These are phyloP conservation scores for Coptotermes formosanus DNA, from an alignment of 1,140 invertebrate genomes.

Conservation along the genomic window DNA sequence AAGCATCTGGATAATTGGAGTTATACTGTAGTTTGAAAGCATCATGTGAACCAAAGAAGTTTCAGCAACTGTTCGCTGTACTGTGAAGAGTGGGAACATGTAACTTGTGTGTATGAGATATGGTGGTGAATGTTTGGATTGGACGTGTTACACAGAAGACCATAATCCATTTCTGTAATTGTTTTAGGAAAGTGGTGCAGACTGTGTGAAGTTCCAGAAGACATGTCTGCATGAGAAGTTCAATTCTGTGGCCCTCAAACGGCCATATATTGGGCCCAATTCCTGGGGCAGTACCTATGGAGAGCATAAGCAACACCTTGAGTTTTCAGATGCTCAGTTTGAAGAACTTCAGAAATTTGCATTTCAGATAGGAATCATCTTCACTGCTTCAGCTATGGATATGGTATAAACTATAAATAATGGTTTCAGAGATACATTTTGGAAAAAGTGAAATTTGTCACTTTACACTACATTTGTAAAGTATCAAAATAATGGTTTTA, in stretches of 20 bases:
- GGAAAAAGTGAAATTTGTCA: too few species aligned
- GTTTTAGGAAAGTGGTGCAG: constrained; percentile 65
- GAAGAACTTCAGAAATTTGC: constrained; percentile 64
- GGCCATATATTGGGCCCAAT: constrained; percentile 60
- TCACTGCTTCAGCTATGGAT: constrained; percentile 80
- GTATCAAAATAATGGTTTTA: too few species aligned
- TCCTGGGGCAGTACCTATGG: constrained; percentile 78
- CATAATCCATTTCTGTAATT: constrained; percentile 26
- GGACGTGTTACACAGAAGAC: too few species aligned
- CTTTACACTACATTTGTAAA: too few species aligned
- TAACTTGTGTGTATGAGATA: background rate
- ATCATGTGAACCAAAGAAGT: background rate
- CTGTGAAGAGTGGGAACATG: background rate
- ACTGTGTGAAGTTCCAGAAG: constrained; percentile 85
- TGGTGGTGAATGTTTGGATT: too few species aligned
- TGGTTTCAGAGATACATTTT: background rate
- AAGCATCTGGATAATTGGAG: too few species aligned
- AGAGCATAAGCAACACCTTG: constrained; percentile 69
- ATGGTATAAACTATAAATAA: constrained; percentile 47
- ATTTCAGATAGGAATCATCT: constrained; percentile 58
- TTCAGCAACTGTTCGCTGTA: background rate
- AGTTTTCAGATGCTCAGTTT: constrained; percentile 67
- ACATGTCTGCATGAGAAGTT: constrained; percentile 68
- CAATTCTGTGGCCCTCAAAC: constrained; percentile 59
- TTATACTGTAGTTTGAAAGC: too few species aligned